Conservation (phyloP, 2,797 vertebrate species). For the Coilia nasus region DNA sequence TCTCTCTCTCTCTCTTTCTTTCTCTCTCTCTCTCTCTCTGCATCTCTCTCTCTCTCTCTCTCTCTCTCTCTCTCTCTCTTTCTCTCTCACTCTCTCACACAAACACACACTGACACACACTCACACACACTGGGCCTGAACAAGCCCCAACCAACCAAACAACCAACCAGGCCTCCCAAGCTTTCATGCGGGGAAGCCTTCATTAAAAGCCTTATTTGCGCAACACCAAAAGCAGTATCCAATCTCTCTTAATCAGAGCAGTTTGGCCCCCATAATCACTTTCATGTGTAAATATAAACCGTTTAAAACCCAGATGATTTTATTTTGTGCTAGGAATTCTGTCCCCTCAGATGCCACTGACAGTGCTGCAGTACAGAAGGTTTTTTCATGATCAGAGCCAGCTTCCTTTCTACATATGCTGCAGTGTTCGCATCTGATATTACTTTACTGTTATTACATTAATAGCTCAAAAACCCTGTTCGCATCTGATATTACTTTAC, state of each 20-base stretch:
- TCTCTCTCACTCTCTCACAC: too few relatives aligned
- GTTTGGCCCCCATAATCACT: constrained; percentile 42
- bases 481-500: too few relatives aligned
- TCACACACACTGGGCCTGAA: constrained; percentile 43
- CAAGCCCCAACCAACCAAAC: constrained; percentile 46
- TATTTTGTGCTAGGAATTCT: constrained; percentile 52
- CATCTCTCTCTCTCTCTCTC: constrained; percentile 42
- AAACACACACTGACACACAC: too few relatives aligned
- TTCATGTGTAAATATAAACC: constrained; percentile 58
- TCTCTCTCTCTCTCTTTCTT: not conserved
- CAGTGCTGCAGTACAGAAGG: constrained; percentile 33
- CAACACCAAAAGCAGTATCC: constrained; percentile 60
- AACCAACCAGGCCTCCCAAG: constrained; percentile 38
- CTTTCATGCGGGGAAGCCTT: constrained; percentile 63
- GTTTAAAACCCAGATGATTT: constrained; percentile 57
- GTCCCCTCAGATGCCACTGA: constrained; percentile 36
- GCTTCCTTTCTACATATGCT: constrained; percentile 3
- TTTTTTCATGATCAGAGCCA: constrained; percentile 30
- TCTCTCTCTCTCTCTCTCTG: constrained; percentile 24
- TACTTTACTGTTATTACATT: too few relatives aligned
- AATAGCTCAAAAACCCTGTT: too few relatives aligned
- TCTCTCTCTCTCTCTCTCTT: too few relatives aligned
- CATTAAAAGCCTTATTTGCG: constrained; percentile 69
- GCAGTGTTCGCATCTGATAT: constrained; percentile 40
- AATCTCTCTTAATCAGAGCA: constrained; percentile 62